Evolutionary conservation across 1,140 invertebrate species (phyloP).

Genomic region (Vanessa atalanta): DNA sequence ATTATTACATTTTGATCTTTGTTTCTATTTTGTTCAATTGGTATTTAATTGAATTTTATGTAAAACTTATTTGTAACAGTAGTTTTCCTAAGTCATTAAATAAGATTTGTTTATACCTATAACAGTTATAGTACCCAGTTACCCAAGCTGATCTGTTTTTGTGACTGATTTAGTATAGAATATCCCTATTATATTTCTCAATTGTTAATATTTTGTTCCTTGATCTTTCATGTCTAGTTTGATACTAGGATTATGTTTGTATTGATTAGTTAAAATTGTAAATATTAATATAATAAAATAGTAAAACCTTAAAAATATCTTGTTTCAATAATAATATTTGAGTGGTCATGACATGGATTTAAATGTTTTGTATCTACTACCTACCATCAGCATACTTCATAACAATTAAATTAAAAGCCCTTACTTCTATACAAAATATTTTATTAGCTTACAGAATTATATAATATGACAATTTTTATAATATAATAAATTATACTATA

Average conservation of each 20-base stretch:
- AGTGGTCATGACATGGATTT: background rate
- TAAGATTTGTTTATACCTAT: slow-evolving; percentile 5
- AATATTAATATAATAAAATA: slow-evolving; percentile 26
- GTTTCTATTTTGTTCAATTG: no score
- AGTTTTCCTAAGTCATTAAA: slow-evolving; percentile 23
- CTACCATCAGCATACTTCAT: no score
- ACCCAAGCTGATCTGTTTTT: slow-evolving; percentile 15
- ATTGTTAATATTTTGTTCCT: slow-evolving; percentile 23
- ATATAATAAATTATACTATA: background rate
- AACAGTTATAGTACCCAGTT: slow-evolving; percentile 13
- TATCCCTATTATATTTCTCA: slow-evolving; percentile 8
- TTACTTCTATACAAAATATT: no score
- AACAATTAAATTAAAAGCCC: no score
- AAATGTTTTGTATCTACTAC: background rate
- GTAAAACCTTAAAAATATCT: slow-evolving; percentile 7
- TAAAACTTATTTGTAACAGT: background rate
- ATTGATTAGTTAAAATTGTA: slow-evolving; percentile 26
- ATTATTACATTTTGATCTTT: no score
- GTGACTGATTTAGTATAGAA: slow-evolving; percentile 17
- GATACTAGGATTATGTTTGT: slow-evolving; percentile 15
- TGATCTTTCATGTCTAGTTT: background rate
- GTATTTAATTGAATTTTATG: no score
- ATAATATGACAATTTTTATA: background rate
- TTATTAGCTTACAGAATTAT: no score
- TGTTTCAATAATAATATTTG: background rate